phyloP scores from a whole-genome alignment of 2,888 invertebrate genomes.

The Ditylenchus weischeri region DNA sequence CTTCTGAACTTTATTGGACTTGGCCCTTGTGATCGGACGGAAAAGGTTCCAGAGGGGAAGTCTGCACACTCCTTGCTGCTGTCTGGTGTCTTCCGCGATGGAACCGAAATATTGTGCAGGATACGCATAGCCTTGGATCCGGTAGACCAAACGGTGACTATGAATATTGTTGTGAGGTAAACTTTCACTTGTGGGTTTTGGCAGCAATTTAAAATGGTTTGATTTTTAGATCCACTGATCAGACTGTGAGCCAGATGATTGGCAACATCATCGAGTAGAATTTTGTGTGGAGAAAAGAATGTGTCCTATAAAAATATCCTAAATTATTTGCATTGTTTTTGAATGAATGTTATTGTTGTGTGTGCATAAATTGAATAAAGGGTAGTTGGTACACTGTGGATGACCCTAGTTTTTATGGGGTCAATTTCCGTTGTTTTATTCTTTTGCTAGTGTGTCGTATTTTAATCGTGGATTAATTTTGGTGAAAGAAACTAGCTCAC shows the following conservation, averaged over 20 bases:
- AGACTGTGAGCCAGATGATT: constrained; percentile 23
- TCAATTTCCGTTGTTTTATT: too few relatives aligned
- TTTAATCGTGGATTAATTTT: too few relatives aligned
- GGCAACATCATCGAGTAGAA: constrained; percentile 21
- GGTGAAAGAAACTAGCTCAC: too few relatives aligned
- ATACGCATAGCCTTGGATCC: constrained; percentile 52
- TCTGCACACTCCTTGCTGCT: constrained; percentile 76
- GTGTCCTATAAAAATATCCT: too few relatives aligned
- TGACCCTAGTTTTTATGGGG: too few relatives aligned
- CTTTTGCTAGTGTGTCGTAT: too few relatives aligned
- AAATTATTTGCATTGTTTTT: too few relatives aligned
- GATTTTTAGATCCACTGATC: constrained; percentile 19
- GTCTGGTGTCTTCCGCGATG: constrained; percentile 84
- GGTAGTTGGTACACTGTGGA: too few relatives aligned
- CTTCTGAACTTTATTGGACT: constrained; percentile 79
- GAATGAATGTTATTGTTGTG: too few relatives aligned
- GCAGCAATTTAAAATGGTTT: neutral
- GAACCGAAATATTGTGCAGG: constrained; percentile 60
- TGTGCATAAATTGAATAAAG: too few relatives aligned
- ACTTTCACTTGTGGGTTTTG: neutral
- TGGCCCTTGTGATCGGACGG: constrained; percentile 78
- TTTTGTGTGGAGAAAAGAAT: too few relatives aligned
- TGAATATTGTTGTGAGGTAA: constrained; percentile 53
- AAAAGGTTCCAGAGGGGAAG: constrained; percentile 78
- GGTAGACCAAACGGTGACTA: constrained; percentile 48